Base-by-base conservation (phyloP, 2,888 invertebrate species). In the Ormyrus nitidulus region DNA sequence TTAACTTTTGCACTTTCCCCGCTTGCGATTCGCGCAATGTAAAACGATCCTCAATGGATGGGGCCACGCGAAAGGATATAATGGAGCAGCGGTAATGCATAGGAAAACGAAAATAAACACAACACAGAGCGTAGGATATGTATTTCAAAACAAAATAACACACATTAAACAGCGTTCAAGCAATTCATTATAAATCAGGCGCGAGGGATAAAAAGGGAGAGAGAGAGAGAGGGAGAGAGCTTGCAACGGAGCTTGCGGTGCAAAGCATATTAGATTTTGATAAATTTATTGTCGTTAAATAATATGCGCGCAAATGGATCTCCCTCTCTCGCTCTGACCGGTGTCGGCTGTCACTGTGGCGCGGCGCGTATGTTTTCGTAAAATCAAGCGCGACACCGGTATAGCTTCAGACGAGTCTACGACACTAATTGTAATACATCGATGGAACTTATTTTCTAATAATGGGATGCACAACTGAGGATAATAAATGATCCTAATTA, bases 21-120 rank as follows among this genome's bases (percentile, higher is more conserved):
- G 5, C 46, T n/a, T 8, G 7, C 34, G 9, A 4, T 44, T 11
- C 3, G 9, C 44, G 34, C 0, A 71, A 11, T 51, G 61, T 51
- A 71, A 71, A 71, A 51, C 51, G 48, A 71, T 71, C 61, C 44
- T 59, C 49, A 34, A 34, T 34, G 34, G 2, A 34, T 34, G 34
- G 34, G 34, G 54, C 54, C 3, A 48, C 58, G 19, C 19, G 11
- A 19, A n/a, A 59, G 19, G 11, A 51, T 61, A 49, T 51, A 71
- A 58, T 48, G 59, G 34, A n/a, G 44, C 8, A 51, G 4, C 11
- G n/a, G 74, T 79, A 82, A 59, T 48, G 78, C 83, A 76, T 65
- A 84, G 85, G 84, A 84, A 84, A 77, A 48, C 71, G 59, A 81
- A 81, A 81, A 81, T 81, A 77, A 81, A 81, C 7, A 78, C 73